Percentiles rank a stretch among this genome's conserved stretches.
Conservation (phyloP, 2,113 vertebrate genomes). For the Carassius gibelio region DNA sequence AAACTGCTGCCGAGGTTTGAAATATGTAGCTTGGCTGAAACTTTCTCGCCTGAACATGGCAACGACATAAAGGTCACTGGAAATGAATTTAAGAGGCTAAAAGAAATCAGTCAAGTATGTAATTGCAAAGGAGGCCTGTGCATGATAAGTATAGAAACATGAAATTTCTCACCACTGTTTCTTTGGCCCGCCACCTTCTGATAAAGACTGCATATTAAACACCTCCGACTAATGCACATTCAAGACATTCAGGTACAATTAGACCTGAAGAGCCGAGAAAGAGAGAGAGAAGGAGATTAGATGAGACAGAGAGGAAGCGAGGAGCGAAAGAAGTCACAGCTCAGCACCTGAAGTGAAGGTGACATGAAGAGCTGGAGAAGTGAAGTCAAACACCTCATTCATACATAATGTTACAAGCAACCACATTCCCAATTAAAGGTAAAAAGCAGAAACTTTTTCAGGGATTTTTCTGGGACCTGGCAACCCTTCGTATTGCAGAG, state of each 20-base stretch:
- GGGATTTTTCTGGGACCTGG: too few relatives aligned
- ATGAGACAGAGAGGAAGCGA: background rate
- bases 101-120: conserved; percentile 82
- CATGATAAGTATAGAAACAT: conserved; percentile 75
- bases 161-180: conserved; percentile 63
- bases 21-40: conserved; percentile 77
- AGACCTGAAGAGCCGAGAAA: conserved; percentile 22
- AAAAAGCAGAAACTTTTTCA: background rate
- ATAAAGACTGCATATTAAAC: conserved; percentile 71
- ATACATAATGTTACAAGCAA: background rate
- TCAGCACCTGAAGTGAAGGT: conserved; percentile 17
- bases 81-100: conserved; percentile 78
- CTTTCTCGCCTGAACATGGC: conserved; percentile 65
- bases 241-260: conserved; percentile 55
- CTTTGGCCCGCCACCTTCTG: conserved; percentile 57
- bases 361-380: background rate
- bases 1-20: conserved; percentile 60
- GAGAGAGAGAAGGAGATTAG: conserved; percentile 30
- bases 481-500: too few relatives aligned
- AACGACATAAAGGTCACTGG: conserved; percentile 80
- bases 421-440: background rate
- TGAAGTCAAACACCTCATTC: background rate
- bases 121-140: conserved; percentile 75
- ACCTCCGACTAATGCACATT: conserved; percentile 59
- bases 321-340: conserved; percentile 3